Base-by-base conservation (phyloP, 2,113 vertebrate genomes). In the Isurus oxyrinchus region DNA sequence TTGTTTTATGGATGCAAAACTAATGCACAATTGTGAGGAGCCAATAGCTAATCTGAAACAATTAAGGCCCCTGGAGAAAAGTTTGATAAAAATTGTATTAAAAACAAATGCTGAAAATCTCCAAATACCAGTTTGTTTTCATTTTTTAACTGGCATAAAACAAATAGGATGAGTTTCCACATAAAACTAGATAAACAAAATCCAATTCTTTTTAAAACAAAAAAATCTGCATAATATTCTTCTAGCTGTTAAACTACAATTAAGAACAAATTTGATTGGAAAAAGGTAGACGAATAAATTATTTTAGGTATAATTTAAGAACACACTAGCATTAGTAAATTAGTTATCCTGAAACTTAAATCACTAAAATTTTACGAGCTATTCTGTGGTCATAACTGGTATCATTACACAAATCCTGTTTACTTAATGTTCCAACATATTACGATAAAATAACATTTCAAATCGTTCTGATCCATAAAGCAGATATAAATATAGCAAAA, bases 101-200 rank as follows among this genome's bases (percentile, higher is more conserved):
- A 44, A 94, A 44, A 67, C 2, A 67, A 94, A 40, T 94, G 25
- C 7, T 88, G 86, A 55, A 94, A 94, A 19, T 35, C 55, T 66
- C 35, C 19, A 67, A 67, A 40, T 21, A 94, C 0, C 23, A 95
- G 23, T 67, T 59, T 61, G 2, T 14, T 90, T 90, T 57, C 87
- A 25, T 95, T n/a, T 67, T 40, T 95, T 95, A 91, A 1, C 27
- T 91, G 10, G 27, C 88, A 91, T 31, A 91, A 35, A 35, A 91
- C n/a, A 95, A 69, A 44, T 67, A 49, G 63, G 21, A 49, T 95
- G 40, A 11, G 5, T 95, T 44, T 67, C 3, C n/a, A 49, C n/a
- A 67, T 25, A 95, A 95, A 95, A 67, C 91, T 11, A 63, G 35
- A 27, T 95, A 67, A 95, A 44, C 16, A 57, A 90, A 90, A 88